phyloP scores from a whole-genome alignment of 2,113 vertebrate species.

The Xiphorhynchus elegans region DNA sequence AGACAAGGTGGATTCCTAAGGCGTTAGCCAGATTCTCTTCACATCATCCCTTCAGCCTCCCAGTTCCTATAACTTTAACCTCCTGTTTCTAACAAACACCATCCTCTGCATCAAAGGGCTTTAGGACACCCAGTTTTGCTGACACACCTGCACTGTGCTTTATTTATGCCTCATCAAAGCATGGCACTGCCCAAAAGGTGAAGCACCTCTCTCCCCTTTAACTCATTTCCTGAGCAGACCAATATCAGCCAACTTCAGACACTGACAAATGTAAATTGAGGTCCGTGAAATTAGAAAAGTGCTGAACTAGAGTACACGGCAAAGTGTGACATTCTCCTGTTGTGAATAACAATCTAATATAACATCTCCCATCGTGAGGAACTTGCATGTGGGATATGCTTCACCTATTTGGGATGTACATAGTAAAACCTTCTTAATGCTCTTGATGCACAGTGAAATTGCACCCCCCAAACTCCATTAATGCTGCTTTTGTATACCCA shows the following conservation, averaged over 20 bases:
- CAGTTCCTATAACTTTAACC: slow-evolving; percentile 34
- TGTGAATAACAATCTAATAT: slow-evolving; percentile 58
- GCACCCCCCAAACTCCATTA: neutral
- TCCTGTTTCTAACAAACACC: slow-evolving; percentile 43
- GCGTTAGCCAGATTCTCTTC: neutral
- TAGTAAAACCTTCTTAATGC: neutral
- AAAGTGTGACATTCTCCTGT: slow-evolving; percentile 48
- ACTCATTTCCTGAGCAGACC: slow-evolving; percentile 52
- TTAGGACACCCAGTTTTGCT: slow-evolving; percentile 38
- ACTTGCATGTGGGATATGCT: neutral
- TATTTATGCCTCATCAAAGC: slow-evolving; percentile 65
- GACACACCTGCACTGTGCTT: neutral
- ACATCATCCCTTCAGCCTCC: neutral
- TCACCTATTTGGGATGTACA: slow-evolving; percentile 41
- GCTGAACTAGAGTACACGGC: slow-evolving; percentile 59
- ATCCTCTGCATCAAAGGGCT: slow-evolving; percentile 30
- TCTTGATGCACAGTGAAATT: neutral
- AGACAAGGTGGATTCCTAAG: slow-evolving; percentile 10
- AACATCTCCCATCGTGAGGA: slow-evolving; percentile 13
- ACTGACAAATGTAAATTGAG: slow-evolving; percentile 72
- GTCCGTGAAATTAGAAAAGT: slow-evolving; percentile 65
- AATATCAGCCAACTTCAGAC: slow-evolving; percentile 54
- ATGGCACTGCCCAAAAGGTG: slow-evolving; percentile 49
- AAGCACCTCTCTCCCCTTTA: slow-evolving; percentile 22
- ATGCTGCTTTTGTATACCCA: slow-evolving; percentile 15